Base-by-base conservation (phyloP, 2,797 vertebrate genomes). In the Amblyraja radiata region DNA sequence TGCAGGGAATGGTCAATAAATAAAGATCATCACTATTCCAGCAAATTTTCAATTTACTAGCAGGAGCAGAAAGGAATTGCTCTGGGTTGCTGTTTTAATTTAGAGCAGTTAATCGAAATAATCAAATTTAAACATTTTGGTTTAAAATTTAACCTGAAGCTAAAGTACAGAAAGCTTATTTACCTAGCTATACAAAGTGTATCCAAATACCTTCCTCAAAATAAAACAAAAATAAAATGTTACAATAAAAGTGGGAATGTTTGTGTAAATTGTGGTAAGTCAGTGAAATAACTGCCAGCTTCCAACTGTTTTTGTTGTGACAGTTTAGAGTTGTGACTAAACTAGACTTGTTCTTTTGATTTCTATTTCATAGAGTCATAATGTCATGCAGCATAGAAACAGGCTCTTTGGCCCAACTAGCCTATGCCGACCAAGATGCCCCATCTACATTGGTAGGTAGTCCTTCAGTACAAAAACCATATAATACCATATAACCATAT, bases 131-230 rank as follows among this genome's bases (percentile, higher is more conserved):
- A 28, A 8, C 0, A 88, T 13, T 0, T 65, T 88, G n/a, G 61
- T 88, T 68, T 88, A 88, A 88, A 88, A 88, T 32, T 88, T 63
- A 68, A 7, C n/a, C 63, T 88, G 14, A 32, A 86, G 10, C 83
- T 63, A 86, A 86, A 86, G 11, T 65, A 86, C 32, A 88, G n/a
- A n/a, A 68, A 68, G 11, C 2, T 18, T 32, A 86, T 61, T 28
- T 11, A 88, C 14, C 16, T 32, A 83, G 25, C 80, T 16, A 86
- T 88, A 88, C 65, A 88, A 68, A 88, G 36, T 88, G n/a, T 10
- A 88, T 9, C 84, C n/a, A 68, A n/a, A 0, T 36, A 36, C 61
- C n/a, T 68, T 63, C 21, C 9, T 84, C 61, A 36, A 88, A 18
- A 28, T 65, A 36, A 68, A 65, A 18, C 16, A 13, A 32, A 13